Base-by-base conservation (phyloP, 2,888 invertebrate genomes). In the Sisyra nigra region DNA sequence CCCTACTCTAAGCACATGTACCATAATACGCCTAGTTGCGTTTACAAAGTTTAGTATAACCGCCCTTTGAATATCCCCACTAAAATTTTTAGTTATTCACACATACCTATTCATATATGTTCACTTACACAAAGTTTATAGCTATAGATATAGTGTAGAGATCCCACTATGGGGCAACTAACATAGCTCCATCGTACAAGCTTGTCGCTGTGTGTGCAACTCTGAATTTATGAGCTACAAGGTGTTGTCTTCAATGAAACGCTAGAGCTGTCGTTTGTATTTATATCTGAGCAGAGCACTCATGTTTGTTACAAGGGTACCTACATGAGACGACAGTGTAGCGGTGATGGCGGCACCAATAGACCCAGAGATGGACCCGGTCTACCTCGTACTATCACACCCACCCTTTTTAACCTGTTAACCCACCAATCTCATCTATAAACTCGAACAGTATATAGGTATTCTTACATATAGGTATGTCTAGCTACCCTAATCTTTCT, bases 361-460 rank as follows among this genome's bases (percentile, higher is more conserved):
- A 56, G 67, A 67, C 52, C 61, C 65, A 48, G 67, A 58, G 56
- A 68, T 68, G 53, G 67, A 69, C 67, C 71, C 71, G 54, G 72
- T 72, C 57, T 71, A 71, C 48, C 71, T 63, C 38, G 17, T 17
- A 8, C 38, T 19, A 11, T 11, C 38, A 34, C 7, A 11, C 11
- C 34, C 34, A 14, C 15, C n/a, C 3, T n/a, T 24, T 24, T 24
- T 24, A 24, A 24, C 24, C 24, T 24, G 24, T 5, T 24, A 24
- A 24, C 24, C 24, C 24, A 3, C 24, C 5, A 24, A 24, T 24
- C 24, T 7, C 24, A 5, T 3, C 24, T 24, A 7, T 24, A 24
- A 24, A 24, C 24, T 24, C 24, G 7, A 7, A 7, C 24, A 24
- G 24, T 3, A 24, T 24, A 24, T 7, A 24, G n/a, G n/a, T n/a